A percentile compares a stretch with the other conserved stretches of the same genome.
Conservation (phyloP, 1,140 invertebrate species). For the Nephotettix cincticeps region DNA sequence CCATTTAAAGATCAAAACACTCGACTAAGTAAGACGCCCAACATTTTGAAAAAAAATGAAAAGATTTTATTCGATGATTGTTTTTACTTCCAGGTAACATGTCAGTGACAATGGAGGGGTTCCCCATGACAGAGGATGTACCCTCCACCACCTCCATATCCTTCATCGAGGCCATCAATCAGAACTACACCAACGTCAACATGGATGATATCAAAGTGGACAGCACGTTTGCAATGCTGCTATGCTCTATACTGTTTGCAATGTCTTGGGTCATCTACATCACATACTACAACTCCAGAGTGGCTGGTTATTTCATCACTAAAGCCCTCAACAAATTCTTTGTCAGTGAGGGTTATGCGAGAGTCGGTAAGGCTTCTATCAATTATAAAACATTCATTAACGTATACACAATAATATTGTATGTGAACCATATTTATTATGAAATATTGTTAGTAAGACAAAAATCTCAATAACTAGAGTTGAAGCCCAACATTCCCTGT, state of each 20-base stretch:
- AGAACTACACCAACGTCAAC: slow-evolving; percentile 47
- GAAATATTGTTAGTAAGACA: too few species aligned
- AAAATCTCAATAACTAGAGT: too few species aligned
- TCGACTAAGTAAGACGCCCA: too few species aligned
- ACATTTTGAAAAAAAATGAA: too few species aligned
- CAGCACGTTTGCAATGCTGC: slow-evolving; percentile 76
- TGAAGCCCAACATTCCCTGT: too few species aligned
- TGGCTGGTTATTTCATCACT: slow-evolving; percentile 87
- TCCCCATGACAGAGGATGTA: not conserved
- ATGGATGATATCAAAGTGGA: slow-evolving; percentile 76
- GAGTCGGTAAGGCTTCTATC: slow-evolving; percentile 84
- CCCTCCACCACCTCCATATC: not conserved
- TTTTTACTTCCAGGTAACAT: not conserved
- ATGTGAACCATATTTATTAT: slow-evolving; percentile 9
- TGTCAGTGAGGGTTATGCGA: slow-evolving; percentile 81
- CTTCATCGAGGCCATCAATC: slow-evolving; percentile 27
- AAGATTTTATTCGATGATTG: too few species aligned
- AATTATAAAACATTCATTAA: not conserved
- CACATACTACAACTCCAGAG: slow-evolving; percentile 92
- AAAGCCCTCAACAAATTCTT: slow-evolving; percentile 86
- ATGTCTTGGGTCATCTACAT: slow-evolving; percentile 92
- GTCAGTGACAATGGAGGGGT: not conserved
- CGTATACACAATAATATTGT: not conserved
- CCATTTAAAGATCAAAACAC: too few species aligned
- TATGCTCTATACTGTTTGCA: slow-evolving; percentile 76